Percentiles rank a stretch among this genome's conserved stretches.
Evolutionary conservation across 1,140 invertebrate species (phyloP).

Genomic region (Xylocopa sonorina): DNA sequence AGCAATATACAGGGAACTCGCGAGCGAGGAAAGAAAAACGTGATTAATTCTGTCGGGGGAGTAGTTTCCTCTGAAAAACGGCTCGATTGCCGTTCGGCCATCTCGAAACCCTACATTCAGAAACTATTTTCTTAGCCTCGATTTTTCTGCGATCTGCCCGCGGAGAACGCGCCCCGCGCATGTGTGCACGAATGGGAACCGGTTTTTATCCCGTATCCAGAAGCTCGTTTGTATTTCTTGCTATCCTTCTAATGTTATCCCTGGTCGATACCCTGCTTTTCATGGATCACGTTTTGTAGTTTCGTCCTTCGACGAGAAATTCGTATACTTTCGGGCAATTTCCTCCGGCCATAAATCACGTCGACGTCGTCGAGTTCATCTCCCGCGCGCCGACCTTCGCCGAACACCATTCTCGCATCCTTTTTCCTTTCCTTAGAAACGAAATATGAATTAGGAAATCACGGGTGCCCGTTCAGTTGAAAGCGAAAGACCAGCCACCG

Average conservation of each 20-base stretch:
- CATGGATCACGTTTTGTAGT: slow-evolving; percentile 63
- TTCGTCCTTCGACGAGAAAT: slow-evolving; percentile 62
- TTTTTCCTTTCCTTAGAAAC: background rate
- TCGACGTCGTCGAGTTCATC: slow-evolving; percentile 61
- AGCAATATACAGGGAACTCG: slow-evolving; percentile 31
- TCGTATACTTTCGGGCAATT: slow-evolving; percentile 68
- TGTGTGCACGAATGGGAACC: slow-evolving; percentile 2
- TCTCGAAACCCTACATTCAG: slow-evolving; percentile 2
- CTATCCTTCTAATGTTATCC: slow-evolving; percentile 59
- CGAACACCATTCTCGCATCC: slow-evolving; percentile 53
- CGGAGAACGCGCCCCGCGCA: background rate
- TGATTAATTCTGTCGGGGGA: slow-evolving; percentile 59
- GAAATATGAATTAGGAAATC: slow-evolving; percentile 6
- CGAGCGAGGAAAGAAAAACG: slow-evolving; percentile 42
- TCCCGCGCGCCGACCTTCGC: slow-evolving; percentile 47
- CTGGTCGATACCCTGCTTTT: slow-evolving; percentile 54
- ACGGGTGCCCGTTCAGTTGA: background rate
- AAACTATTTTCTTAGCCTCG: slow-evolving; percentile 11
- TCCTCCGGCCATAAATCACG: slow-evolving; percentile 69
- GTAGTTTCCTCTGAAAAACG: slow-evolving; percentile 57
- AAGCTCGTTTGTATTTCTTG: slow-evolving; percentile 43
- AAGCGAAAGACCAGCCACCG: background rate
- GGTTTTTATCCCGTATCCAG: slow-evolving; percentile 18
- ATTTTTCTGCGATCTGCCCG: background rate
- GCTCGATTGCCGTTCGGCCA: slow-evolving; percentile 26